Percentiles rank a stretch among this genome's conserved stretches.
These are phyloP conservation scores for Ivindomyrus marchei DNA, from an alignment of 2,113 vertebrate genomes.

Conservation along the genomic window DNA sequence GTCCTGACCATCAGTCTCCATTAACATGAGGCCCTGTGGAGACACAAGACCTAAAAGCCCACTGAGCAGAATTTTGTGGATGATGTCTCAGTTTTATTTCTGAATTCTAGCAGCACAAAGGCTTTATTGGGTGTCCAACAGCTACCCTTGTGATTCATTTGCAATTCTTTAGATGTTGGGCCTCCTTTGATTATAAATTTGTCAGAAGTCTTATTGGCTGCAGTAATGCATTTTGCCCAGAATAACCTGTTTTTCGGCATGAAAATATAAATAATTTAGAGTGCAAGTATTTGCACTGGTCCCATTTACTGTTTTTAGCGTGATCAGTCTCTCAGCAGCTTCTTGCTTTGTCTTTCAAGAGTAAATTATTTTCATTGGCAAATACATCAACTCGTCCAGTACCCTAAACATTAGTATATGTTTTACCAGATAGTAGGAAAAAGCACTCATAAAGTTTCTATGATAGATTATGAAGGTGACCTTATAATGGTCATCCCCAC, in stretches of 20 bases:
- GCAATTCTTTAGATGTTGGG: not conserved
- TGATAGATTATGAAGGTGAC: not conserved
- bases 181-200: not conserved
- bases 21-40: too few species aligned
- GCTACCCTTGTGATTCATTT: not conserved
- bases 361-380: not conserved
- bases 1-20: not conserved
- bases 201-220: not conserved
- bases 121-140: not conserved
- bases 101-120: too few species aligned
- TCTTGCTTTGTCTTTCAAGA: not conserved
- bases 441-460: not conserved
- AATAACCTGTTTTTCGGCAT: not conserved
- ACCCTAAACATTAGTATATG: not conserved
- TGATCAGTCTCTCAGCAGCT: not conserved
- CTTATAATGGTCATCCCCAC: not conserved
- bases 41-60: not conserved
- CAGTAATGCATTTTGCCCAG: not conserved
- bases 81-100: not conserved
- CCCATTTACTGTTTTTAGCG: not conserved
- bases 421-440: not conserved
- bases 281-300: not conserved
- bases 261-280: not conserved
- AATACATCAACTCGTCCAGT: not conserved
- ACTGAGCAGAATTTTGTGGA: not conserved